These are phyloP conservation scores for Tragopan temminckii DNA, from an alignment of 2,797 vertebrate genomes.

Conservation along the genomic window DNA sequence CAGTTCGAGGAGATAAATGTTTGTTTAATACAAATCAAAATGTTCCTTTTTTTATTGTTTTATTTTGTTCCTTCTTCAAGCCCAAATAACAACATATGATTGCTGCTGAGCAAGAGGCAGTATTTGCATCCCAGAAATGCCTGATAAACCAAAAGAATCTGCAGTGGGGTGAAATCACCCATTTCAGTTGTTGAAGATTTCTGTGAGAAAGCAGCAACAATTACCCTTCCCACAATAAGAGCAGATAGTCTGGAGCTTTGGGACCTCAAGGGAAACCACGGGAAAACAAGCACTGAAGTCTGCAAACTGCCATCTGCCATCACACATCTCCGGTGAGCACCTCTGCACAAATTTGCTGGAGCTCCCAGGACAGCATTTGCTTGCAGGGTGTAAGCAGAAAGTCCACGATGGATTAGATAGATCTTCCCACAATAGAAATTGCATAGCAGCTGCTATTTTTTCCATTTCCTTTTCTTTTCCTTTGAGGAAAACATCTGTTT, in stretches of 20 bases:
- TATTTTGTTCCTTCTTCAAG: not conserved
- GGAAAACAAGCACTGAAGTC: not conserved
- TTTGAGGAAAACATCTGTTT: slow-evolving; percentile 46
- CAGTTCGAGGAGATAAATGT: slow-evolving; percentile 32
- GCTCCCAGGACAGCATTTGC: not conserved
- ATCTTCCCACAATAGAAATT: slow-evolving; percentile 10
- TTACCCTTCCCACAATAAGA: not conserved
- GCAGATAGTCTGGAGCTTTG: not conserved
- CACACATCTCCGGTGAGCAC: not conserved
- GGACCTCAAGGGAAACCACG: not conserved
- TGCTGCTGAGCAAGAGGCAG: slow-evolving; percentile 2
- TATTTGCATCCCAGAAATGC: not conserved
- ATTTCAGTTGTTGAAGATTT: not conserved
- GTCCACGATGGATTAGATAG: not conserved
- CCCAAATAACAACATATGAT: not conserved
- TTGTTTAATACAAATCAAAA: slow-evolving; percentile 56
- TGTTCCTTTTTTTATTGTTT: not conserved
- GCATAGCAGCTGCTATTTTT: not conserved
- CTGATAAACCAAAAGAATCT: not conserved
- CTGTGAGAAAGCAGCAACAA: not conserved
- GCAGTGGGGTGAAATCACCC: not conserved
- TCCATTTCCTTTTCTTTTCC: not conserved
- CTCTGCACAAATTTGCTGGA: rapidly evolving
- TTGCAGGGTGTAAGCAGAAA: not conserved
- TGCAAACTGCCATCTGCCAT: not conserved